Conservation (phyloP, 2,113 vertebrate genomes). For the Phylloscopus trochilus region DNA sequence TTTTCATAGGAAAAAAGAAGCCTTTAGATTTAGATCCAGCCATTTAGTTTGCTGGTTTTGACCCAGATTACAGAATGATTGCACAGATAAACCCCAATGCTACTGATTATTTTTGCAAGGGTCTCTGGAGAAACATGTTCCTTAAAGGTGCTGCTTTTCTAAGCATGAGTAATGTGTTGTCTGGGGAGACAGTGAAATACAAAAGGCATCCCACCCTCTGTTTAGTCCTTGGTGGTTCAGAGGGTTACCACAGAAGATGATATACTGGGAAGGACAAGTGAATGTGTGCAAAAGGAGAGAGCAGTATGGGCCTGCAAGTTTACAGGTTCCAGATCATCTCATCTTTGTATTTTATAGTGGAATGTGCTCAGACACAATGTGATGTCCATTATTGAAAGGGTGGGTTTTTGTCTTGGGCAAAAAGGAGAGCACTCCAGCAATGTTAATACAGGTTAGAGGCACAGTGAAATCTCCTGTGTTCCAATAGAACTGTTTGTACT, state of each 20-base stretch:
- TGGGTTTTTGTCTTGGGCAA: background rate
- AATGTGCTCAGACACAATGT: background rate
- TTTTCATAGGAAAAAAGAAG: background rate
- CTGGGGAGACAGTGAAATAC: background rate
- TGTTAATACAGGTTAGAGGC: rapidly evolving
- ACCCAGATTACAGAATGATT: background rate
- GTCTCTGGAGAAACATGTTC: background rate
- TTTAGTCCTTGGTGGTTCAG: background rate
- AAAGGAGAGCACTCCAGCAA: background rate
- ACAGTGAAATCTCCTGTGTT: background rate
- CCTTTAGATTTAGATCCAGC: too few relatives aligned
- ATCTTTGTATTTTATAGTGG: background rate
- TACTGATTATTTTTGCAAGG: background rate
- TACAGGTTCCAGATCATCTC: background rate
- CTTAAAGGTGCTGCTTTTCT: background rate
- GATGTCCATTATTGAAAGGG: background rate
- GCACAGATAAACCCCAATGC: background rate
- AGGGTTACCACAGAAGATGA: background rate
- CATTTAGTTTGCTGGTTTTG: background rate
- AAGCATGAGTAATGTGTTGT: background rate
- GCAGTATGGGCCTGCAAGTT: background rate
- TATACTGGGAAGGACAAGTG: background rate
- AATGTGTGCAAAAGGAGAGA: background rate
- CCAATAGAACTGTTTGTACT: background rate
- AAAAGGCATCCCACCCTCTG: background rate